Base-by-base conservation (phyloP, 1,140 invertebrate species). In the Drosophila gunungcola region DNA sequence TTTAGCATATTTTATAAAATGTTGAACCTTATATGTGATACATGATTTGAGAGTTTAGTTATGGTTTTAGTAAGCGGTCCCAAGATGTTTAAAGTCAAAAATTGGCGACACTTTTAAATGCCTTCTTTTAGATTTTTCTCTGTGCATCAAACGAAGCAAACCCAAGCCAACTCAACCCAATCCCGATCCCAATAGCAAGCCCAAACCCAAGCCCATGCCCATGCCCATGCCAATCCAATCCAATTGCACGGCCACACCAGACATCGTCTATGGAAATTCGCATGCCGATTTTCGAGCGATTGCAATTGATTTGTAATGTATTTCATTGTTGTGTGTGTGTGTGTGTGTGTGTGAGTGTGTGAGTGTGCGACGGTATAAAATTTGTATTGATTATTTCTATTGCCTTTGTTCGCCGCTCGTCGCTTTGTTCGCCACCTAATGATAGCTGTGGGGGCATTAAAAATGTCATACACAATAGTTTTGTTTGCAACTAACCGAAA, bases 221-320 rank as follows among this genome's bases (percentile, higher is more conserved):
- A 45, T 10, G 27, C 48, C 48, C 48, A 32, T 63, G 77, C 73
- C 81, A 65, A 78, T 57, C 73, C 67, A 76, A 75, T 64, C 41
- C 63, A 73, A 68, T 68, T 61, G 64, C 64, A 65, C 38, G 64
- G 69, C 56, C 57, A 64, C 62, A 61, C 81, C 83, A 82, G 83
- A 79, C 84, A 83, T 79, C 75, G 79, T 88, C 84, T 89, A 88
- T 89, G 84, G 84, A 89, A 84, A 88, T 88, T 88, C 80, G 84
- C 78, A 89, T 78, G 83, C 80, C 83, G 83, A 88, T 88, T 88
- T 88, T 89, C 83, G 80, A 88, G 84, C 83, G 83, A 89, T 88
- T 88, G 84, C 83, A 88, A 88, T 88, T 88, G 83, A 88, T 88
- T 88, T 88, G 84, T 89, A 88, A 89, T 88, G 84, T 89, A 88